These are phyloP conservation scores for Diabrotica undecimpunctata DNA, from an alignment of 1,140 invertebrate genomes.

Conservation along the genomic window DNA sequence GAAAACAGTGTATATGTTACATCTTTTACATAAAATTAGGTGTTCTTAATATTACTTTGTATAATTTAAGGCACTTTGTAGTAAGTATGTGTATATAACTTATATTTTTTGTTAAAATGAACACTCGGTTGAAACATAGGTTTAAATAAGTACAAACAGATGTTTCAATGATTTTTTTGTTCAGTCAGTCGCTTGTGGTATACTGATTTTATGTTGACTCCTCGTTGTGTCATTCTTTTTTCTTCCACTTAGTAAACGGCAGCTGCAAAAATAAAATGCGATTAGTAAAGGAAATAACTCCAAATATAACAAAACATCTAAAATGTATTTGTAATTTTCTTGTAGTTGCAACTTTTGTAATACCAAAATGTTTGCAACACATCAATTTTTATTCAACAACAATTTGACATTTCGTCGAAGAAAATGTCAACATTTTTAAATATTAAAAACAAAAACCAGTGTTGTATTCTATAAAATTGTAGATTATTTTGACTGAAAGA, in stretches of 20 bases:
- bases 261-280: conserved; percentile 32
- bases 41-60: conserved; percentile 30
- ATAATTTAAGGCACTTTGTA: conserved; percentile 41
- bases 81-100: conserved; percentile 16
- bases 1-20: not conserved
- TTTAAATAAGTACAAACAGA: conserved; percentile 26
- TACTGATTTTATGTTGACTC: conserved; percentile 14
- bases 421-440: not conserved
- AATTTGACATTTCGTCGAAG: not conserved
- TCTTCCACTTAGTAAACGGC: conserved; percentile 39
- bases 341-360: not conserved
- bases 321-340: not conserved
- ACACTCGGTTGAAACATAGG: conserved; percentile 32
- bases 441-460: not conserved
- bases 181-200: conserved; percentile 35
- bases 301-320: not conserved
- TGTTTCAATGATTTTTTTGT: conserved; percentile 29
- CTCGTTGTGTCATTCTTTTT: conserved; percentile 24
- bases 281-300: not conserved
- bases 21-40: conserved; percentile 18
- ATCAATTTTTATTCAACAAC: not conserved
- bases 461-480: too few species aligned
- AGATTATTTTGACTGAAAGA: too few species aligned
- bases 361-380: not conserved
- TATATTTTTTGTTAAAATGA: conserved; percentile 31